A percentile compares a stretch with the other conserved stretches of the same genome.
These are phyloP conservation scores for Axinella damicornis DNA, from an alignment of 37 sponge, comb jelly and placozoan species.

Conservation along the genomic window DNA sequence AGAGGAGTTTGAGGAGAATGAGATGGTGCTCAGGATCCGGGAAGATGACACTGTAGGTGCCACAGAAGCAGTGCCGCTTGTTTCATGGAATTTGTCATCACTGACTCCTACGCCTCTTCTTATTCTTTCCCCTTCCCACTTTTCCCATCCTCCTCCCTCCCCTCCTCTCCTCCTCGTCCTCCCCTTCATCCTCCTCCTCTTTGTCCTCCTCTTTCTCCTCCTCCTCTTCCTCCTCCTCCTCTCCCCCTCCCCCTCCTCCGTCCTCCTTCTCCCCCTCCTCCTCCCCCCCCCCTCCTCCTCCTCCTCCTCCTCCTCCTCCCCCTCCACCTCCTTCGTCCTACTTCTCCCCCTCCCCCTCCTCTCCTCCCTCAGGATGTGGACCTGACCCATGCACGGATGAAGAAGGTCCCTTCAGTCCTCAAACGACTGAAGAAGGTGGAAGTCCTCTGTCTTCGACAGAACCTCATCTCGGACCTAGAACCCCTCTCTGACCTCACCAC, in stretches of 20 bases:
- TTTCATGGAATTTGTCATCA: too few relatives aligned
- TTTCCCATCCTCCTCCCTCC: too few relatives aligned
- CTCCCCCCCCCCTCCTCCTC: not conserved
- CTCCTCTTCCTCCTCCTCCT: not conserved
- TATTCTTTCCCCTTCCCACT: too few relatives aligned
- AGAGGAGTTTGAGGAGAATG: not conserved
- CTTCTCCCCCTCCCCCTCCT: not conserved
- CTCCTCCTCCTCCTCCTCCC: too few relatives aligned
- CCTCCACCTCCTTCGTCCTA: not conserved
- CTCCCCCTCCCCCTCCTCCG: not conserved
- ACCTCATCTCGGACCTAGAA: constrained; percentile 54
- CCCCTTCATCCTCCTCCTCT: too few relatives aligned
- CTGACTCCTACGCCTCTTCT: too few relatives aligned
- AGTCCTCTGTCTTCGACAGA: constrained; percentile 75
- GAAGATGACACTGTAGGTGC: not conserved
- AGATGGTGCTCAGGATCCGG: not conserved
- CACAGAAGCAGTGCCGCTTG: too few relatives aligned
- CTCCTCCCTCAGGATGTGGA: constrained; percentile 51
- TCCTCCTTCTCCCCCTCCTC: not conserved
- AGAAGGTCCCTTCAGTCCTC: constrained; percentile 34
- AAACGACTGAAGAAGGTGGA: constrained; percentile 32
- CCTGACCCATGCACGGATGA: constrained; percentile 59
- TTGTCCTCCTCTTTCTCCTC: too few relatives aligned
- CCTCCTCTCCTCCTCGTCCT: too few relatives aligned
- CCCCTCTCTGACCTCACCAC: constrained; percentile 50